These are phyloP conservation scores for Gymnogyps californianus DNA, from an alignment of 2,113 vertebrate genomes.

Conservation along the genomic window DNA sequence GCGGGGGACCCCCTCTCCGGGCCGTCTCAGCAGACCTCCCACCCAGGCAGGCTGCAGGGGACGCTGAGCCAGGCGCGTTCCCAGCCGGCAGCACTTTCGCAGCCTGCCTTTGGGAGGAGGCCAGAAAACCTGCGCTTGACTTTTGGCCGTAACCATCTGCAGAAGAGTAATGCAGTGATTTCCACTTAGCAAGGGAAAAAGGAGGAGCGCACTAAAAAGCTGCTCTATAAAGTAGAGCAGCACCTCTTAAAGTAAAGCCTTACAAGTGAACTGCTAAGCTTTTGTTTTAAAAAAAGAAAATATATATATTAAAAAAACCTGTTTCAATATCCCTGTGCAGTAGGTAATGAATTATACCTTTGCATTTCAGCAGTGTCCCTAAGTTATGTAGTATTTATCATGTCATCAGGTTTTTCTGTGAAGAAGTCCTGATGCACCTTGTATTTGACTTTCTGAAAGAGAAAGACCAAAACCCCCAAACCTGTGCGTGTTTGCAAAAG, in stretches of 20 bases:
- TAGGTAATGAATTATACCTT: neutral
- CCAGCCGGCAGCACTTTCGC: accelerated
- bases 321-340: neutral
- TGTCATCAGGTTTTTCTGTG: neutral
- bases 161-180: neutral
- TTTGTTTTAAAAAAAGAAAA: neutral
- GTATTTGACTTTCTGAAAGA: neutral
- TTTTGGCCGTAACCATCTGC: neutral
- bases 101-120: neutral
- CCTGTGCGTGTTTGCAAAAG: neutral
- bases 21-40: neutral
- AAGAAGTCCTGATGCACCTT: neutral
- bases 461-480: neutral
- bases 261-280: neutral
- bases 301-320: neutral
- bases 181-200: neutral
- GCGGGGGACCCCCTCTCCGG: neutral
- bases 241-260: constrained; percentile 24
- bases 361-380: neutral
- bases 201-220: neutral
- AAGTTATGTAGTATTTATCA: neutral
- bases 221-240: neutral
- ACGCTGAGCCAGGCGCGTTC: accelerated
- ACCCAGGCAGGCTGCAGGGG: neutral
- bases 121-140: neutral